Percentiles rank a stretch among this genome's conserved stretches.
phyloP scores from a whole-genome alignment of 2,113 vertebrate species.

The rat (Rattus norvegicus) region DNA sequence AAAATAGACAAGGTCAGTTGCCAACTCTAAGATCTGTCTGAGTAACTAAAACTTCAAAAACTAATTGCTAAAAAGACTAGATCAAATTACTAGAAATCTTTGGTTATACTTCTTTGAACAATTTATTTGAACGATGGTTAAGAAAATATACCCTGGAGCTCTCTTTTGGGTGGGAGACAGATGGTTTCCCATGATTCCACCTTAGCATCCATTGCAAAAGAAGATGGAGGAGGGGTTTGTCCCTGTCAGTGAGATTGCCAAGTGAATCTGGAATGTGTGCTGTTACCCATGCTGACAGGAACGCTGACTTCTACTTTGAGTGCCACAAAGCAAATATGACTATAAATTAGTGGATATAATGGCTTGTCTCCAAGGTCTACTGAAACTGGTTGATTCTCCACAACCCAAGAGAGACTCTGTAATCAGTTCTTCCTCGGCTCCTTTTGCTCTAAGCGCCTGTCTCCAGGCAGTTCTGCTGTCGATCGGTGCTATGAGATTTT shows the following conservation, averaged over 20 bases:
- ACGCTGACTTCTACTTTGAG: not conserved
- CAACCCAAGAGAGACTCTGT: not conserved
- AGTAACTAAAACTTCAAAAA: slow-evolving; percentile 28
- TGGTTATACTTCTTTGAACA: not conserved
- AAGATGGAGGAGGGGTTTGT: fast-evolving
- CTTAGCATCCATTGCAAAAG: slow-evolving; percentile 12
- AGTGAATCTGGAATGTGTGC: not conserved
- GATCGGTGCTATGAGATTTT: not conserved
- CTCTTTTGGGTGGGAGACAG: not conserved
- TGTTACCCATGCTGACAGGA: too few species aligned
- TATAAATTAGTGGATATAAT: not conserved
- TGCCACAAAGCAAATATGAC: not conserved
- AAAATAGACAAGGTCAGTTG: not conserved
- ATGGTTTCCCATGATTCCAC: not conserved
- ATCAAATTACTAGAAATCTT: slow-evolving; percentile 39
- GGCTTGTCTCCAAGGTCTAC: slow-evolving; percentile 2
- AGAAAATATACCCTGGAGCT: slow-evolving; percentile 36
- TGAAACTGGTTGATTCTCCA: not conserved
- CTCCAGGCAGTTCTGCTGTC: not conserved
- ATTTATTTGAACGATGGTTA: not conserved
- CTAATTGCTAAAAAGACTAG: slow-evolving; percentile 20
- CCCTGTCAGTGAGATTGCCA: not conserved
- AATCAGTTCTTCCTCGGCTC: not conserved
- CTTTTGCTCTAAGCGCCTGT: not conserved
- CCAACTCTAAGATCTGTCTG: not conserved